phyloP scores from a whole-genome alignment of 2,888 invertebrate genomes.

The Orthonevra nobilis region DNA sequence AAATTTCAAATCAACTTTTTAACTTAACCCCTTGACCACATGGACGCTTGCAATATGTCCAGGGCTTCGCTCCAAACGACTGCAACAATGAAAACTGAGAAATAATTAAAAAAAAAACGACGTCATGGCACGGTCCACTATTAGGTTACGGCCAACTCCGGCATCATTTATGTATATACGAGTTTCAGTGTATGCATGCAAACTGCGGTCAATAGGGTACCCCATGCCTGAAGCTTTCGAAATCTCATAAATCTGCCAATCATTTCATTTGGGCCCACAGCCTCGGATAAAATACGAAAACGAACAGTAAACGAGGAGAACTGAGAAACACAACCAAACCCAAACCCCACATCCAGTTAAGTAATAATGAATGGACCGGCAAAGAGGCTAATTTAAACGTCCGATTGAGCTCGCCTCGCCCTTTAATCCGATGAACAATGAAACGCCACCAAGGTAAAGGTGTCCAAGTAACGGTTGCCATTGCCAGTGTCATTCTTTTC shows the following conservation, averaged over 20 bases:
- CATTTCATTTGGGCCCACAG: slow-evolving; percentile 43
- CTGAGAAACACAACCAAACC: neutral
- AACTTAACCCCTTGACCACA: slow-evolving; percentile 56
- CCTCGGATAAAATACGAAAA: slow-evolving; percentile 2
- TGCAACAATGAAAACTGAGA: slow-evolving; percentile 13
- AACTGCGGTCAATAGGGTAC: slow-evolving; percentile 63
- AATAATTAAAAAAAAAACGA: slow-evolving; percentile 6
- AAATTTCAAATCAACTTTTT: slow-evolving; percentile 56
- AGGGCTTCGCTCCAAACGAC: slow-evolving; percentile 24
- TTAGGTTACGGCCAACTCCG: slow-evolving; percentile 53
- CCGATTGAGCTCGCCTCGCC: slow-evolving; percentile 15
- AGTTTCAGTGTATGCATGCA: slow-evolving; percentile 61
- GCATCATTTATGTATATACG: slow-evolving; percentile 48
- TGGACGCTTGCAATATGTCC: slow-evolving; percentile 61
- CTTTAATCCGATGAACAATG: slow-evolving; percentile 25
- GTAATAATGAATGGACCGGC: slow-evolving; percentile 61
- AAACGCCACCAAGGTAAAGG: slow-evolving; percentile 42
- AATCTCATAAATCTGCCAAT: slow-evolving; percentile 65
- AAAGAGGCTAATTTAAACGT: slow-evolving; percentile 53
- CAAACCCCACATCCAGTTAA: slow-evolving; percentile 38
- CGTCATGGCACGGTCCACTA: slow-evolving; percentile 44
- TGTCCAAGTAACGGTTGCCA: slow-evolving; percentile 58
- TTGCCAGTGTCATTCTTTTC: slow-evolving; percentile 52
- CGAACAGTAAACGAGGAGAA: slow-evolving; percentile 3
- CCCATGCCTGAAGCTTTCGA: slow-evolving; percentile 51